Conservation (phyloP, 1,140 invertebrate species). For the Caenorhabditis brenneri region DNA sequence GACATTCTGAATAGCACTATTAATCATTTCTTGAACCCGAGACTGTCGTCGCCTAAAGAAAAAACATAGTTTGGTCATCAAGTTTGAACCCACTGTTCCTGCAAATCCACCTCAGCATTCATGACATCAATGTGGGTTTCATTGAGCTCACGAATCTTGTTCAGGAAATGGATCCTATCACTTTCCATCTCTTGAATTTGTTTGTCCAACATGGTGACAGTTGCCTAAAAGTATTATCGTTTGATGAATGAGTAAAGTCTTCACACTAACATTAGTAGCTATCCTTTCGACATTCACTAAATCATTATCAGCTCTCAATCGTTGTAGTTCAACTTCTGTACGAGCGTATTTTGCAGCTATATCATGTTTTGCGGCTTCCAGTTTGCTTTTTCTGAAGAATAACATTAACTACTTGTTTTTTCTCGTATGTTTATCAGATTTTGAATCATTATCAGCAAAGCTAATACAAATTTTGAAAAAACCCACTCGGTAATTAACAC, state of each 20-base stretch:
- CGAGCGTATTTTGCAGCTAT: background rate
- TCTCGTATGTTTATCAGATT: background rate
- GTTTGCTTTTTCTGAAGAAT: background rate
- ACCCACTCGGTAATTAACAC: background rate
- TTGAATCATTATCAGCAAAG: background rate
- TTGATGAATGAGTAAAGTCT: background rate
- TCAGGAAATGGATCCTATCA: conserved; percentile 28
- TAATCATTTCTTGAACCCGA: background rate
- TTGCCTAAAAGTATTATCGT: background rate
- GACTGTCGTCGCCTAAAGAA: background rate
- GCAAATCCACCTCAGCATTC: conserved; percentile 3
- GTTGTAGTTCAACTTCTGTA: background rate
- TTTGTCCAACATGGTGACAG: background rate
- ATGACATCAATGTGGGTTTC: conserved; percentile 17
- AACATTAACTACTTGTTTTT: too few relatives aligned
- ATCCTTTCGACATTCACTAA: background rate
- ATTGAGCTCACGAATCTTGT: conserved; percentile 44
- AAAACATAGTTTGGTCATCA: background rate
- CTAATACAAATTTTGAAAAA: background rate
- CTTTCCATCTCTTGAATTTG: conserved; percentile 21
- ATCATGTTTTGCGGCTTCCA: background rate
- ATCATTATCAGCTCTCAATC: background rate
- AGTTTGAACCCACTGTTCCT: background rate
- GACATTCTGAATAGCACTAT: background rate
- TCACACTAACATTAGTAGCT: background rate